Percentiles rank a stretch among this genome's conserved stretches.
Conservation (phyloP, 2,113 vertebrate genomes). For the Brachirus orientalis region DNA sequence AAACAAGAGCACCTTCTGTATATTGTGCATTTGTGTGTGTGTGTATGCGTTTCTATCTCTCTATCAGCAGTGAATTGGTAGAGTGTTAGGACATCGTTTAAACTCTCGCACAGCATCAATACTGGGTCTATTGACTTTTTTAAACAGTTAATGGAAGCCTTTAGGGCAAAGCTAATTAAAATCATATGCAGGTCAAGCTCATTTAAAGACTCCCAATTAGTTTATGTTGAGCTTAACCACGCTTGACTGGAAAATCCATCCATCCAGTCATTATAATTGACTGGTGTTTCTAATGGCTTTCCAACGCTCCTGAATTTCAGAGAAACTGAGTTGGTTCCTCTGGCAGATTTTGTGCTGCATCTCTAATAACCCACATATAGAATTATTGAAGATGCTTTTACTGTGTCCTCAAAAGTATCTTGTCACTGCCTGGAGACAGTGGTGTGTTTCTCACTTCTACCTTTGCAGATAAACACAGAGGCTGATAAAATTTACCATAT, state of each 20-base stretch:
- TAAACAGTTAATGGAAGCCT: slow-evolving; percentile 83
- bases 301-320: slow-evolving; percentile 60
- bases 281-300: slow-evolving; percentile 79
- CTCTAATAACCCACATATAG: slow-evolving; percentile 54
- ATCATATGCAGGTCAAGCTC: slow-evolving; percentile 83
- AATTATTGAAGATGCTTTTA: slow-evolving; percentile 63
- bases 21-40: slow-evolving; percentile 34
- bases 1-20: slow-evolving; percentile 42
- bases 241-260: slow-evolving; percentile 80
- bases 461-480: slow-evolving; percentile 13
- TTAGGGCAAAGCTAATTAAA: slow-evolving; percentile 83
- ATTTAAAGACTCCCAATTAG: slow-evolving; percentile 83
- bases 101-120: slow-evolving; percentile 72
- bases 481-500: not conserved
- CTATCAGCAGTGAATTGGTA: slow-evolving; percentile 67
- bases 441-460: slow-evolving; percentile 18
- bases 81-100: slow-evolving; percentile 77
- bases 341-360: slow-evolving; percentile 56
- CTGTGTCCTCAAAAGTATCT: slow-evolving; percentile 49
- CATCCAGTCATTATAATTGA: slow-evolving; percentile 77
- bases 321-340: slow-evolving; percentile 52
- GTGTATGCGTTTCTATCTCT: slow-evolving; percentile 46
- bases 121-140: slow-evolving; percentile 78
- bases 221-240: slow-evolving; percentile 80
- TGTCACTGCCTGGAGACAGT: slow-evolving; percentile 26